These are phyloP conservation scores for Micromys minutus DNA, from an alignment of 2,113 vertebrate species.

Conservation along the genomic window DNA sequence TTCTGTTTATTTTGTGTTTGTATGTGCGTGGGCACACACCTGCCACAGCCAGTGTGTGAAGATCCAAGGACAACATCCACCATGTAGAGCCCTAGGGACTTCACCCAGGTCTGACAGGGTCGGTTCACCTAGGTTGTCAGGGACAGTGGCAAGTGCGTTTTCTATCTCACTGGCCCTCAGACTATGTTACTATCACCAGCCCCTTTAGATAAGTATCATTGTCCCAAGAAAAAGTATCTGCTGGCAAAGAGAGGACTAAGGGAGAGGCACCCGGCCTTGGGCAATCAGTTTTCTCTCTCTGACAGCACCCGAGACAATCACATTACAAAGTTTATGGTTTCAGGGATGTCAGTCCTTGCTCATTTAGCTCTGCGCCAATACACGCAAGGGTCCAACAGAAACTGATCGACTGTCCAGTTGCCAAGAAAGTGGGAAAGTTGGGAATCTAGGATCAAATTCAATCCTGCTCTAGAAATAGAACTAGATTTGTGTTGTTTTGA, in stretches of 20 bases:
- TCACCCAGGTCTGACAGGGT: not conserved
- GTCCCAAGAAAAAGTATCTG: not conserved
- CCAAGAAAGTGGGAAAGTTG: not conserved
- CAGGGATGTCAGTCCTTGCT: not conserved
- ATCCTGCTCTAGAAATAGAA: not conserved
- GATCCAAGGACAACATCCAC: not conserved
- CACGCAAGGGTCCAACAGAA: not conserved
- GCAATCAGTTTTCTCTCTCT: not conserved
- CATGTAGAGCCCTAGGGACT: too few relatives aligned
- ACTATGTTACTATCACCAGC: not conserved
- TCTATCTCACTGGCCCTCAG: not conserved
- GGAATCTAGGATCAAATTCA: not conserved
- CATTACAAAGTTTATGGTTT: too few relatives aligned
- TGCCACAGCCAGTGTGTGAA: not conserved
- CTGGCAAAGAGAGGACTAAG: not conserved
- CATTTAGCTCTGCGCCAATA: not conserved
- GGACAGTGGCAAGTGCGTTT: not conserved
- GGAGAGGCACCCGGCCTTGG: not conserved
- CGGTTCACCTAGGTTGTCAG: not conserved
- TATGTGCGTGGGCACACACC: not conserved
- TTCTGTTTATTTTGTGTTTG: not conserved
- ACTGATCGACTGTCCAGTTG: not conserved
- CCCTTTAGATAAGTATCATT: not conserved
- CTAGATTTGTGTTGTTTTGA: not conserved
- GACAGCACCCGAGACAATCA: not conserved